A percentile compares a stretch with the other conserved stretches of the same genome.
Evolutionary conservation across 2,888 invertebrate species (phyloP).

Genomic region (Cosmorhoe ocellata): DNA sequence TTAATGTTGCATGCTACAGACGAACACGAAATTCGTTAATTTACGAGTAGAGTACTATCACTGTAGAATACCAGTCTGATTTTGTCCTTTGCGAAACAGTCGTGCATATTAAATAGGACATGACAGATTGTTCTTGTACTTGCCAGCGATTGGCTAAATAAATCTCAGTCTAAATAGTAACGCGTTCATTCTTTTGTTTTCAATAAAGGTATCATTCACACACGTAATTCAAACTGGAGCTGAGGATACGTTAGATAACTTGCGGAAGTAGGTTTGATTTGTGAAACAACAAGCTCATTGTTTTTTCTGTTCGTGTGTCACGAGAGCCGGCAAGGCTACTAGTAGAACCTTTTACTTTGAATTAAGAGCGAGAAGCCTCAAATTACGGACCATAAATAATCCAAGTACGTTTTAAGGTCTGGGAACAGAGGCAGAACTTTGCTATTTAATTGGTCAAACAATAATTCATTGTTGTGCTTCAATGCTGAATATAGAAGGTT

Average conservation of each 20-base stretch:
- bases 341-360: conserved; percentile 66
- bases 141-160: too few species aligned
- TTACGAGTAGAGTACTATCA: background rate
- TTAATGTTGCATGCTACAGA: conserved; percentile 1
- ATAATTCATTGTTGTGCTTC: conserved; percentile 31
- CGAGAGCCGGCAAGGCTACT: conserved; percentile 61
- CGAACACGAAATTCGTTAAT: background rate
- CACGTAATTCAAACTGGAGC: background rate
- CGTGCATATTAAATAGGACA: background rate
- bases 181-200: conserved; percentile 5
- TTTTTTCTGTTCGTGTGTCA: conserved; percentile 47
- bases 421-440: conserved; percentile 46
- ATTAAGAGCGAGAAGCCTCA: conserved; percentile 57
- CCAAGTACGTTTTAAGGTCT: conserved; percentile 59
- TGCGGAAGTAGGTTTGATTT: background rate
- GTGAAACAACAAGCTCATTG: background rate
- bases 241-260: background rate
- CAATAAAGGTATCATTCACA: background rate
- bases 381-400: conserved; percentile 66
- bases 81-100: background rate
- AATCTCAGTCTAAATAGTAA: background rate
- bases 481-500: conserved; percentile 29
- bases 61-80: background rate
- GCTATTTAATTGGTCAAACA: conserved; percentile 29
- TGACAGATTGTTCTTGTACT: conserved; percentile 4